Percentiles rank a stretch among this genome's conserved stretches.
These are phyloP conservation scores for Onthophagus sagittarius DNA, from an alignment of 2,888 invertebrate species.

Conservation along the genomic window DNA sequence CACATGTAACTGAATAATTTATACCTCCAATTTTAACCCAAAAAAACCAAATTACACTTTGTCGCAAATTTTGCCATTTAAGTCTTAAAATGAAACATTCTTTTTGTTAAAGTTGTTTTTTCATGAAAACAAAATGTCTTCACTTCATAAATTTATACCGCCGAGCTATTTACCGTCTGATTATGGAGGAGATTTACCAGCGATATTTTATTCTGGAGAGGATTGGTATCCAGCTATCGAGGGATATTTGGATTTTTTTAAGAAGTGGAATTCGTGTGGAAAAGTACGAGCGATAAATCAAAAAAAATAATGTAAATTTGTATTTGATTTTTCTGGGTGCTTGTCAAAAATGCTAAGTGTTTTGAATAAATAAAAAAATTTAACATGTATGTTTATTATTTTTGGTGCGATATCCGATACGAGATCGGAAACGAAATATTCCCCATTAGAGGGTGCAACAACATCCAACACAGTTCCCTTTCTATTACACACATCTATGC, in stretches of 20 bases:
- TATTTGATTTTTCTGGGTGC: too few relatives aligned
- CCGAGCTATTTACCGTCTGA: slow-evolving; percentile 68
- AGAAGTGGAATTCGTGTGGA: slow-evolving; percentile 68
- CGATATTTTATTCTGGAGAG: slow-evolving; percentile 71
- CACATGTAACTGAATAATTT: too few relatives aligned
- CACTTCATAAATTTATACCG: slow-evolving; percentile 68
- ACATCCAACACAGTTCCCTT: background rate
- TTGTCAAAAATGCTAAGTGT: too few relatives aligned
- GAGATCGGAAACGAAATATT: background rate
- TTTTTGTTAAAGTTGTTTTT: slow-evolving; percentile 65
- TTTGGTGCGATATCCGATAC: background rate
- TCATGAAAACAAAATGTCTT: slow-evolving; percentile 77
- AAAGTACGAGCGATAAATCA: background rate
- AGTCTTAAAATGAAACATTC: background rate
- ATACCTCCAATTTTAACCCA: too few relatives aligned
- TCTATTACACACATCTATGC: background rate
- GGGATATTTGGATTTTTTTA: slow-evolving; percentile 60
- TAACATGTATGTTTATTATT: too few relatives aligned
- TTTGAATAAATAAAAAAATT: too few relatives aligned
- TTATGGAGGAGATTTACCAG: slow-evolving; percentile 71
- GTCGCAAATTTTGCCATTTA: too few relatives aligned
- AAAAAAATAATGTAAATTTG: background rate
- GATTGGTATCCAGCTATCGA: slow-evolving; percentile 74
- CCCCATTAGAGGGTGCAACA: background rate
- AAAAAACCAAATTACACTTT: too few relatives aligned